phyloP scores from a whole-genome alignment of 30 jellyfish, hydroid and myxozoan species.

The Nemopilema nomurai region DNA sequence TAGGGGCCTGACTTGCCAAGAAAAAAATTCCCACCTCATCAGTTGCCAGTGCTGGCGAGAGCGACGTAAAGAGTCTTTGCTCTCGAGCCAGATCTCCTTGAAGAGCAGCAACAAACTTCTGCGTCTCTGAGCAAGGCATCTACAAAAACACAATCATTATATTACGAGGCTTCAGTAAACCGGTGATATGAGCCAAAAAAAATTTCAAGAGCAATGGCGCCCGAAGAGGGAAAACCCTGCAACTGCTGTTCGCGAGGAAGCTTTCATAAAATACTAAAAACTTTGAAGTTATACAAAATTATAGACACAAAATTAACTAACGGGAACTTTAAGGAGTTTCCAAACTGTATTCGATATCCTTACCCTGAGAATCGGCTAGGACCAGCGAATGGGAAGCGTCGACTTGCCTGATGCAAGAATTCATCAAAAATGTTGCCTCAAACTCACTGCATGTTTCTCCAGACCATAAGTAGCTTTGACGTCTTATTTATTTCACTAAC shows the following conservation, averaged over 20 bases:
- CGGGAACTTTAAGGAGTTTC: not conserved
- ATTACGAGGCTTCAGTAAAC: not conserved
- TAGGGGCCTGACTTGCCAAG: not conserved
- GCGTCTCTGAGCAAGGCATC: constrained; percentile 85
- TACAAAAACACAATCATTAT: not conserved
- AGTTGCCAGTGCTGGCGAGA: constrained; percentile 45
- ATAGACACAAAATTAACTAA: not conserved
- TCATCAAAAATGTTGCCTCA: constrained; percentile 30
- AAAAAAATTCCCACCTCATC: constrained; percentile 52
- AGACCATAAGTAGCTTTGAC: not conserved
- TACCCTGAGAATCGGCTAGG: constrained; percentile 30
- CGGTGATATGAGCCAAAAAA: not conserved
- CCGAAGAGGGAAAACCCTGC: not conserved
- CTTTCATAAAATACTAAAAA: not conserved
- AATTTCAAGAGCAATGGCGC: not conserved
- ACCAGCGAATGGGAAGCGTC: constrained; percentile 51
- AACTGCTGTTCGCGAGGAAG: not conserved
- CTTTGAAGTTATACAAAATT: not conserved
- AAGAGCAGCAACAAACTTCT: constrained; percentile 44
- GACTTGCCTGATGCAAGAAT: constrained; percentile 57
- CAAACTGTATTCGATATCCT: not conserved
- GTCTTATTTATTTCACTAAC: not conserved
- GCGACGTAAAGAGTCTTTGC: constrained; percentile 40
- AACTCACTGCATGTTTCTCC: constrained; percentile 35
- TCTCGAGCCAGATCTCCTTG: constrained; percentile 59